Evolutionary conservation across 2,888 invertebrate genomes (phyloP).

Genomic region (Diaperis boleti): DNA sequence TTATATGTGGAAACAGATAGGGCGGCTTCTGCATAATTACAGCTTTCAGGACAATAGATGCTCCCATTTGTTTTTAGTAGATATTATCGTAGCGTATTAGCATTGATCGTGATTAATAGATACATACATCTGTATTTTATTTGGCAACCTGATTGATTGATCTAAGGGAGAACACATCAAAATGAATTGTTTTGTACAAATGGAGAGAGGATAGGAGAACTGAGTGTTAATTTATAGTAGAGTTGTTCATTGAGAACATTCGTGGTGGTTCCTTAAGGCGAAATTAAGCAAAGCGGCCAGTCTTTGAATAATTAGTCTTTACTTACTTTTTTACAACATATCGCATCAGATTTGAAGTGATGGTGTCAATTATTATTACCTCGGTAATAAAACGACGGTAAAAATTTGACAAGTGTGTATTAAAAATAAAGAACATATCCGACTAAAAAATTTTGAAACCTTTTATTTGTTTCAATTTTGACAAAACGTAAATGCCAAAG

Average conservation of each 20-base stretch:
- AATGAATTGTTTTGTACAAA: slow-evolving; percentile 13
- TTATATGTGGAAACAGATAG: too few species aligned
- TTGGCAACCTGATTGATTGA: slow-evolving; percentile 24
- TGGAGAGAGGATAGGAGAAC: slow-evolving; percentile 24
- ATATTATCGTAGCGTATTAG: neutral
- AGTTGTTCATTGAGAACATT: slow-evolving; percentile 29
- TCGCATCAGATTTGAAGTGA: too few species aligned
- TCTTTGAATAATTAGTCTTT: too few species aligned
- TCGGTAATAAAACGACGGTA: too few species aligned
- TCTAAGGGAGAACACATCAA: slow-evolving; percentile 12
- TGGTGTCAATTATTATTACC: too few species aligned
- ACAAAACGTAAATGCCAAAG: too few species aligned
- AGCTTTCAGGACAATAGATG: neutral
- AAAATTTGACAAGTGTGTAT: too few species aligned
- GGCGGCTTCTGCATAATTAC: neutral
- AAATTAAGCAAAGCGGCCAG: slow-evolving; percentile 29
- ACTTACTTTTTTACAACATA: too few species aligned
- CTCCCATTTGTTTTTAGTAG: neutral
- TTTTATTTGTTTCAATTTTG: too few species aligned
- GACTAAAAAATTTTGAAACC: too few species aligned
- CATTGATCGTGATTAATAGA: slow-evolving; percentile 15
- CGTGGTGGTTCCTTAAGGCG: slow-evolving; percentile 24
- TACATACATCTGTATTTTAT: slow-evolving; percentile 25
- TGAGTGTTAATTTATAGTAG: slow-evolving; percentile 33
- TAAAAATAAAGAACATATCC: too few species aligned